Conservation (phyloP, 2,113 vertebrate species). For the Lamprotornis superbus region DNA sequence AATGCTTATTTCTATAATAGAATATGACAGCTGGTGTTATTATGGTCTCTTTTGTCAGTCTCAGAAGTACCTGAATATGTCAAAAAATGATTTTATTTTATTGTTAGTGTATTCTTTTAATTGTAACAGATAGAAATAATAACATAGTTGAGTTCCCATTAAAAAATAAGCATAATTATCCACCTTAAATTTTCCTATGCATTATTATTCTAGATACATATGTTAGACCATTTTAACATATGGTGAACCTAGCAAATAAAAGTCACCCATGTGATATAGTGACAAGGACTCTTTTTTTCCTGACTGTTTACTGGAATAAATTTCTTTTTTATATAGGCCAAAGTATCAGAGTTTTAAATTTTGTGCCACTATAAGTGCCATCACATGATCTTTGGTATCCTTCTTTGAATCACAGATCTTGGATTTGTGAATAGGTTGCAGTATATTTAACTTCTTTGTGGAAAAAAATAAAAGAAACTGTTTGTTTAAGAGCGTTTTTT, state of each 20-base stretch:
- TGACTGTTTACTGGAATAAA: neutral
- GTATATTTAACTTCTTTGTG: neutral
- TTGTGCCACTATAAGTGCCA: neutral
- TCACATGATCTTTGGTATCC: neutral
- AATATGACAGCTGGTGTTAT: neutral
- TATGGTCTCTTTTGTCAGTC: neutral
- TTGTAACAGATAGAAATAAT: neutral
- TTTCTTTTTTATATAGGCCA: neutral
- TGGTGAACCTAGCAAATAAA: neutral
- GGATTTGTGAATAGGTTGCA: neutral
- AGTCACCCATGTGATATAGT: neutral
- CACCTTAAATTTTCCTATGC: neutral
- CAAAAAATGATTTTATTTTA: neutral
- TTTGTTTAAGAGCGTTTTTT: neutral
- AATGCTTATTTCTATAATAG: neutral
- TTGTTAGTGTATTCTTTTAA: neutral
- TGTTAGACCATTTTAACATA: neutral
- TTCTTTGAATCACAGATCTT: neutral
- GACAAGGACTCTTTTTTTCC: neutral
- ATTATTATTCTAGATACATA: neutral
- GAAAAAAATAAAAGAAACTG: neutral
- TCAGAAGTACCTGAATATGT: neutral
- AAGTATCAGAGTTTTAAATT: neutral
- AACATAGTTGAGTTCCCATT: neutral
- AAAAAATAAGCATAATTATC: neutral